These are phyloP conservation scores for Chrysogorgia sp. DNA, from an alignment of 92 coral and sea anemone species.

Conservation along the genomic window DNA sequence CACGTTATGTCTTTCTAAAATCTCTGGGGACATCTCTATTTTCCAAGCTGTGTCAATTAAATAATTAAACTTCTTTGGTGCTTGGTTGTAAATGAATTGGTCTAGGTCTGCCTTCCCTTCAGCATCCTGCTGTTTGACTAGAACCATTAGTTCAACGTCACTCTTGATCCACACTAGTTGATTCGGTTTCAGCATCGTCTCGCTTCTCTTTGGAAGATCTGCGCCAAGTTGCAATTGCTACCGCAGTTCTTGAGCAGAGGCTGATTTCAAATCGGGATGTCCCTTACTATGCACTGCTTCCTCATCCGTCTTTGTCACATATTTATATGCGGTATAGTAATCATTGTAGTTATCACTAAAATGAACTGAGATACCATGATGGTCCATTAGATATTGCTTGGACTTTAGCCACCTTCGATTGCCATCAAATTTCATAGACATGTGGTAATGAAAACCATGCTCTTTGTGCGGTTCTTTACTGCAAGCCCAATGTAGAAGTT, in stretches of 20 bases:
- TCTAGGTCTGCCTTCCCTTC: slow-evolving; percentile 7
- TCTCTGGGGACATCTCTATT: background rate
- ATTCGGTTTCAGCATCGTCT: no score
- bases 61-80: background rate
- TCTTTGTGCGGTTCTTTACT: no score
- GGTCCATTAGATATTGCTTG: no score
- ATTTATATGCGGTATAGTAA: background rate
- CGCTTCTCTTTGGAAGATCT: no score
- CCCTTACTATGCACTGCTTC: no score
- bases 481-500: background rate
- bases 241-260: no score
- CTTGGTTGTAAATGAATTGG: background rate
- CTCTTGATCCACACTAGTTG: no score
- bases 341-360: background rate
- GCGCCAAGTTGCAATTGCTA: no score
- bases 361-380: slow-evolving; percentile 3
- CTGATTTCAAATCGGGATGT: no score
- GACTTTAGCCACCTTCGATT: background rate
- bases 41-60: background rate
- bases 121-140: background rate
- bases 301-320: background rate
- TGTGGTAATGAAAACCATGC: no score
- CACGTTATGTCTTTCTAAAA: background rate
- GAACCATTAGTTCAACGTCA: slow-evolving; percentile 8
- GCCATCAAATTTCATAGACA: background rate